A percentile compares a stretch with the other conserved stretches of the same genome.
Evolutionary conservation across 2,113 vertebrate species (phyloP).

Genomic region (Menura novaehollandiae): DNA sequence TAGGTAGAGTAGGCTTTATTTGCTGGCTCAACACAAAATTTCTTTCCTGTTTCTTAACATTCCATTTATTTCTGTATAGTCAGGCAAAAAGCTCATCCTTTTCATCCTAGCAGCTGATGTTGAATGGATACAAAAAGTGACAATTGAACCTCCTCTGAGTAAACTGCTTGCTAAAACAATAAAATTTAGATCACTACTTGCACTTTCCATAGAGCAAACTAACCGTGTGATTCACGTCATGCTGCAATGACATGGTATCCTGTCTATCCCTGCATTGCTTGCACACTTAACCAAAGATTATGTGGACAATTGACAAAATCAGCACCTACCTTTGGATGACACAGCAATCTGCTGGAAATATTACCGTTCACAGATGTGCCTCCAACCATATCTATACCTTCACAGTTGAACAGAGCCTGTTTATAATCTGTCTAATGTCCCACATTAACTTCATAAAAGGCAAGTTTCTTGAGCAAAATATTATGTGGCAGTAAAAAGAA

Average conservation of each 20-base stretch:
- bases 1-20: background rate
- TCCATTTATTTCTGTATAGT: background rate
- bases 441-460: background rate
- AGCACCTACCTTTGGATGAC: background rate
- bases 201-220: background rate
- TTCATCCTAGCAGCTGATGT: background rate
- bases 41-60: background rate
- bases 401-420: background rate
- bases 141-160: background rate
- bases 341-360: background rate
- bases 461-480: background rate
- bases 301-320: background rate
- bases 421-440: background rate
- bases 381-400: background rate
- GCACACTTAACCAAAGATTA: background rate
- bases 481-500: background rate
- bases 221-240: background rate
- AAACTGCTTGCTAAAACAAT: background rate
- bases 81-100: background rate
- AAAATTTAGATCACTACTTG: background rate
- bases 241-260: background rate
- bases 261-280: background rate
- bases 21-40: background rate
- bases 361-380: background rate
- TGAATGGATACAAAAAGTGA: background rate